Evolutionary conservation across 1,140 invertebrate genomes (phyloP).

Genomic region (Sminthurides bifidus): DNA sequence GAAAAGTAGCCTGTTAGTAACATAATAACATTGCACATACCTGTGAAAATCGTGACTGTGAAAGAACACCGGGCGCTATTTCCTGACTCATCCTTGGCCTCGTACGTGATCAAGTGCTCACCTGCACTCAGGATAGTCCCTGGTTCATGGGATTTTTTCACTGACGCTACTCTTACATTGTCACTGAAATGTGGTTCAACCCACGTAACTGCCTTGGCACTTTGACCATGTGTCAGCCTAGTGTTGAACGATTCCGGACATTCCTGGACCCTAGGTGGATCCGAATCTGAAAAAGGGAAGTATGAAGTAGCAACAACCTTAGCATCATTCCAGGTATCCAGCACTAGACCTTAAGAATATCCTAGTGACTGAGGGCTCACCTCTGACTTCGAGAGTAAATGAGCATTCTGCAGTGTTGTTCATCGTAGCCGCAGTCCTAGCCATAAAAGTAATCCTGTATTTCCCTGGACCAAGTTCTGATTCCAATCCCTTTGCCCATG

Average conservation of each 20-base stretch:
- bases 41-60: constrained; percentile 24
- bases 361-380: constrained; percentile 35
- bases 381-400: constrained; percentile 47
- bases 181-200: constrained; percentile 54
- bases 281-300: constrained; percentile 39
- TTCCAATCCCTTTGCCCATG: constrained; percentile 51
- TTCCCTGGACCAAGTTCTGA: constrained; percentile 47
- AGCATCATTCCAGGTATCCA: neutral
- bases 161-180: constrained; percentile 39
- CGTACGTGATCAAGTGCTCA: constrained; percentile 31
- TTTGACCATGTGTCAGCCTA: constrained; percentile 42
- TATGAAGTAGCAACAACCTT: neutral
- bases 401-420: constrained; percentile 47
- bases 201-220: constrained; percentile 48
- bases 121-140: constrained; percentile 21
- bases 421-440: constrained; percentile 39
- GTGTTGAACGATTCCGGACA: constrained; percentile 54
- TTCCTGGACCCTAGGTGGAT: constrained; percentile 44
- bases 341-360: no score
- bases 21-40: no score
- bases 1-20: no score
- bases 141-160: constrained; percentile 31
- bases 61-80: constrained; percentile 30
- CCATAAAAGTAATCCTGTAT: constrained; percentile 44
- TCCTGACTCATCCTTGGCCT: constrained; percentile 23